phyloP scores from a whole-genome alignment of 1,140 invertebrate species.

The Tyrophagus putrescentiae region DNA sequence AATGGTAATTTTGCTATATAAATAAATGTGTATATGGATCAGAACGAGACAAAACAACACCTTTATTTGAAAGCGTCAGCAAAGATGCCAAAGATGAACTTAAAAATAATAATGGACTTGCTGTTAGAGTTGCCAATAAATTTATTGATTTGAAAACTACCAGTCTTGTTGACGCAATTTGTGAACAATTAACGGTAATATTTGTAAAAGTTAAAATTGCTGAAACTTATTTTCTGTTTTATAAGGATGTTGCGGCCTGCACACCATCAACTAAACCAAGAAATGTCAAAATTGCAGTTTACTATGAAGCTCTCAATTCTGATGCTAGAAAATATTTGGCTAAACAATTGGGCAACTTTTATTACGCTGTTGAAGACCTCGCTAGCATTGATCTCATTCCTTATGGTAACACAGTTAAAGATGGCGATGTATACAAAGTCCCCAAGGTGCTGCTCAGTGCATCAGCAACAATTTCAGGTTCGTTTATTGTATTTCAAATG shows the following conservation, averaged over 20 bases:
- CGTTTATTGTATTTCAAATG: neutral
- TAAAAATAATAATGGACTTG: slow-evolving; percentile 10
- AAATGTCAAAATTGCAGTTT: slow-evolving; percentile 17
- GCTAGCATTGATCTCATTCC: slow-evolving; percentile 23
- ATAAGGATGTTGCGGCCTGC: slow-evolving; percentile 14
- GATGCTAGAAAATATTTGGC: neutral
- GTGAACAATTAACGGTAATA: neutral
- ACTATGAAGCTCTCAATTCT: slow-evolving; percentile 18
- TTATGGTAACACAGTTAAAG: slow-evolving; percentile 13
- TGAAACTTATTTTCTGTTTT: neutral
- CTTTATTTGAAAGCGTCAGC: no score
- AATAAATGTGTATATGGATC: no score
- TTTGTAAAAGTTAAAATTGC: slow-evolving; percentile 6
- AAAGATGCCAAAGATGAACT: no score
- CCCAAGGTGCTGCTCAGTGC: neutral
- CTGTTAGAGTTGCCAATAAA: neutral
- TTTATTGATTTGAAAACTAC: neutral
- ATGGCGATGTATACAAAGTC: slow-evolving; percentile 1
- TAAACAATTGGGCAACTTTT: slow-evolving; percentile 11
- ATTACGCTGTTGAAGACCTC: slow-evolving; percentile 21
- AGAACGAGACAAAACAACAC: neutral
- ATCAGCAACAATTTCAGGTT: slow-evolving; percentile 17
- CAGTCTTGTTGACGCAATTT: slow-evolving; percentile 16
- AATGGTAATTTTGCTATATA: neutral
- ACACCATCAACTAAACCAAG: slow-evolving; percentile 9